Percentiles rank a stretch among this genome's conserved stretches.
Evolutionary conservation across 2,113 vertebrate species (phyloP).

Genomic region (Trichechus manatus): DNA sequence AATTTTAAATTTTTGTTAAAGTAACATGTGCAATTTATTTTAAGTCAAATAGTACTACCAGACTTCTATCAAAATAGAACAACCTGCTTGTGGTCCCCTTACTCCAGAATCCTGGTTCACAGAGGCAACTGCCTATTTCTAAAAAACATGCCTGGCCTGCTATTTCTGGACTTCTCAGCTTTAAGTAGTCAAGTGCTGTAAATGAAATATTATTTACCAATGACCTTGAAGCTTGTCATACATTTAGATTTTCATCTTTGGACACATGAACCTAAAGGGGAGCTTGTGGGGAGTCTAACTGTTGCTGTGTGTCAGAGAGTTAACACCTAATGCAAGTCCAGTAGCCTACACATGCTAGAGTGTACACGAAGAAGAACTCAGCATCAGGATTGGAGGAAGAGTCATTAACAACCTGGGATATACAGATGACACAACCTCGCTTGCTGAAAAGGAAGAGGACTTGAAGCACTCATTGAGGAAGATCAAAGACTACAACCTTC

Average conservation of each 20-base stretch:
- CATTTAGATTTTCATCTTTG: neutral
- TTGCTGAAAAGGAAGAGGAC: too few species aligned
- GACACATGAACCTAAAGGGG: neutral
- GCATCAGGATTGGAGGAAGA: neutral
- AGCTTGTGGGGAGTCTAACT: neutral
- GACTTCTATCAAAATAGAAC: neutral
- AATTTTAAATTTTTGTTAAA: neutral
- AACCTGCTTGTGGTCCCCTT: neutral
- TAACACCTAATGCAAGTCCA: rapidly evolving
- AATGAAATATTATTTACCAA: neutral
- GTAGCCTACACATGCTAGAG: too few species aligned
- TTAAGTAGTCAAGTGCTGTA: neutral
- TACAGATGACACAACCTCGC: too few species aligned
- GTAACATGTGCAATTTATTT: neutral
- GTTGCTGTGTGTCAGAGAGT: too few species aligned
- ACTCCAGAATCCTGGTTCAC: neutral
- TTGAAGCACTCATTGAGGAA: too few species aligned
- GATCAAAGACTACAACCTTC: too few species aligned
- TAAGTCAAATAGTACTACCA: neutral
- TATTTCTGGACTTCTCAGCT: neutral
- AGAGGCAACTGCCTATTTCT: neutral
- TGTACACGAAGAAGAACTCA: too few species aligned
- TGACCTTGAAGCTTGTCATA: neutral
- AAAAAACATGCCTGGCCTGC: neutral
- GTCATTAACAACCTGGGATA: too few species aligned